These are phyloP conservation scores for Toxonevra muliebris DNA, from an alignment of 2,888 invertebrate genomes.

Conservation along the genomic window DNA sequence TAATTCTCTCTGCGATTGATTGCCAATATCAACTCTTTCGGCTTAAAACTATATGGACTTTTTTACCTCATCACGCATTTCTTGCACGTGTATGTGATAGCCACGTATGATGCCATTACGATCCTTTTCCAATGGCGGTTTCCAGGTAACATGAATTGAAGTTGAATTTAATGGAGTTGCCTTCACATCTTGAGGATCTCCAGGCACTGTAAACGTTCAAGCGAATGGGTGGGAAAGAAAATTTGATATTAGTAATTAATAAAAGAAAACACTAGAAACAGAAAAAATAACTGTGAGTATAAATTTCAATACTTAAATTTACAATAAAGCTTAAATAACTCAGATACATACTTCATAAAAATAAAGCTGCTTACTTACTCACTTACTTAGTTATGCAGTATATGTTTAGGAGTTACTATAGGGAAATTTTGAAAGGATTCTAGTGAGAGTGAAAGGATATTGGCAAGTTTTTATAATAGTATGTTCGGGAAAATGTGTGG, in stretches of 20 bases:
- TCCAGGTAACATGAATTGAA: slow-evolving; percentile 94
- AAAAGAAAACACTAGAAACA: neutral
- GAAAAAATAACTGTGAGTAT: neutral
- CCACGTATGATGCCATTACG: slow-evolving; percentile 95
- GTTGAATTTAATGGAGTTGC: slow-evolving; percentile 92
- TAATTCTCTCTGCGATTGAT: neutral
- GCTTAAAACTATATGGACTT: too few relatives aligned
- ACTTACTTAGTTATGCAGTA: too few relatives aligned
- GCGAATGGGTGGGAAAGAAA: slow-evolving; percentile 8
- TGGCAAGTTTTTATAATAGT: too few relatives aligned
- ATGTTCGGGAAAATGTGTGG: too few relatives aligned
- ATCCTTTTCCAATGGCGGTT: slow-evolving; percentile 89
- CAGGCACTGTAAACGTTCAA: slow-evolving; percentile 80
- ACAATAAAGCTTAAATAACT: too few relatives aligned
- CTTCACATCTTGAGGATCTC: slow-evolving; percentile 93
- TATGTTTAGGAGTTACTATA: too few relatives aligned
- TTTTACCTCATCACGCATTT: slow-evolving; percentile 83
- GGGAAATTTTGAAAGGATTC: too few relatives aligned
- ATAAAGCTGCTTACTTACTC: too few relatives aligned
- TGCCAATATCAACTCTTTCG: neutral
- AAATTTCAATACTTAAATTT: too few relatives aligned
- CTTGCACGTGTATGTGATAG: slow-evolving; percentile 95
- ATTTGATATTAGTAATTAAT: slow-evolving; percentile 18
- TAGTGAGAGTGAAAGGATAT: too few relatives aligned
- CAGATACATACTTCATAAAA: too few relatives aligned